Evolutionary conservation across 2,797 vertebrate genomes (phyloP).

Genomic region (Mallotus villosus): DNA sequence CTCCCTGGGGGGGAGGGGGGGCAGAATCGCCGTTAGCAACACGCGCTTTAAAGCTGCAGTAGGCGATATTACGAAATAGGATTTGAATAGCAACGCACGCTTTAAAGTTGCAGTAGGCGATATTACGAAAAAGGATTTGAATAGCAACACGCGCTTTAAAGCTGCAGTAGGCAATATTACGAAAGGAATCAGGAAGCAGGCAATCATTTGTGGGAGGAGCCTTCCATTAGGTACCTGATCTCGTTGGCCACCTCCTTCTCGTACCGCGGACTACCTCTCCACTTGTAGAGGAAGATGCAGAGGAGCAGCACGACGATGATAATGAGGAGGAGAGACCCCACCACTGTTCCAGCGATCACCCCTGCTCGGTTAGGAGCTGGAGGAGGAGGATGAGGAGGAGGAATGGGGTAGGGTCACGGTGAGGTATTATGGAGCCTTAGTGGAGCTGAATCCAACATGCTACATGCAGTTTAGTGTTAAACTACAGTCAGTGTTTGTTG

Average conservation of each 20-base stretch:
- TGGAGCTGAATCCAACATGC: neutral
- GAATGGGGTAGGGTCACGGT: neutral
- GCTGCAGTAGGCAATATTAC: neutral
- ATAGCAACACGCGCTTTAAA: too few relatives aligned
- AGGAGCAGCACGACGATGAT: slow-evolving; percentile 77
- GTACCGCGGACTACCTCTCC: slow-evolving; percentile 57
- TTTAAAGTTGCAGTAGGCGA: neutral
- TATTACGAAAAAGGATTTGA: too few relatives aligned
- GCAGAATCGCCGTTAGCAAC: neutral
- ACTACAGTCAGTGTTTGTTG: neutral
- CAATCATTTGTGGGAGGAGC: neutral
- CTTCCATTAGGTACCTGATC: slow-evolving; percentile 73
- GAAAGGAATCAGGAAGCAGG: neutral
- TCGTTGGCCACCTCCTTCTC: slow-evolving; percentile 81
- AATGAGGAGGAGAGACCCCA: slow-evolving; percentile 80
- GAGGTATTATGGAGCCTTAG: slow-evolving; percentile 2
- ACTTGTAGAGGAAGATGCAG: slow-evolving; percentile 76
- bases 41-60: too few relatives aligned
- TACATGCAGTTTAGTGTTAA: neutral
- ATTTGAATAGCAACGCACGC: too few relatives aligned
- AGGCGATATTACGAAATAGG: too few relatives aligned
- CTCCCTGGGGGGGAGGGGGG: slow-evolving; percentile 59
- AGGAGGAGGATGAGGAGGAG: rapidly evolving
- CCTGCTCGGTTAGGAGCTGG: slow-evolving; percentile 76
- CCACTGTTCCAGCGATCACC: slow-evolving; percentile 78